A percentile compares a stretch with the other conserved stretches of the same genome.
These are phyloP conservation scores for Caenorhabditis angaria DNA, from an alignment of 2,888 invertebrate species.

Conservation along the genomic window DNA sequence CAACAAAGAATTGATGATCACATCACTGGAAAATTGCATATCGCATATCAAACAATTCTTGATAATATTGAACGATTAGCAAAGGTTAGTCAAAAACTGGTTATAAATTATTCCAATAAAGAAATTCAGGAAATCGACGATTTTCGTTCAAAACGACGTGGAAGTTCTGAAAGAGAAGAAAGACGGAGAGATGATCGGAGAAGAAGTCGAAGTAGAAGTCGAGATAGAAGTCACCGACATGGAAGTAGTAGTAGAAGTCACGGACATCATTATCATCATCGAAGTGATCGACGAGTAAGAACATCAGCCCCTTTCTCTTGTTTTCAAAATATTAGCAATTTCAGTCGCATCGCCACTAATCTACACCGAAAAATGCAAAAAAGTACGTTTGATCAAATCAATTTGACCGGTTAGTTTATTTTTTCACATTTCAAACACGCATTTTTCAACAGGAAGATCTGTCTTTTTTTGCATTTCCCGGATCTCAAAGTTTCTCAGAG, in stretches of 20 bases:
- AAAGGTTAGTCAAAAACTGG: neutral
- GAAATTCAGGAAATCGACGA: slow-evolving; percentile 16
- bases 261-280: slow-evolving; percentile 3
- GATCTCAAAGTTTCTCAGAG: slow-evolving; percentile 7
- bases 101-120: neutral
- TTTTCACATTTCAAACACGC: neutral
- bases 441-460: slow-evolving; percentile 1
- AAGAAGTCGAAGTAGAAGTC: neutral
- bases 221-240: neutral
- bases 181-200: neutral
- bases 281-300: slow-evolving; percentile 16
- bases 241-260: slow-evolving; percentile 5
- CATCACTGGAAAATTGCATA: slow-evolving; percentile 53
- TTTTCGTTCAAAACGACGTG: slow-evolving; percentile 11
- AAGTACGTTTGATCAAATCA: slow-evolving; percentile 23
- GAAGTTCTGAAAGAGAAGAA: slow-evolving; percentile 2
- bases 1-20: slow-evolving; percentile 56
- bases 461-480: neutral
- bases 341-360: slow-evolving; percentile 21
- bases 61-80: slow-evolving; percentile 26
- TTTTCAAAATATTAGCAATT: neutral
- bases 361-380: neutral
- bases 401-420: slow-evolving; percentile 20
- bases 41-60: slow-evolving; percentile 43
- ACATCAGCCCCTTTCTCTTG: neutral